Conservation (phyloP, 1,140 invertebrate species). For the Ostrea edulis region DNA sequence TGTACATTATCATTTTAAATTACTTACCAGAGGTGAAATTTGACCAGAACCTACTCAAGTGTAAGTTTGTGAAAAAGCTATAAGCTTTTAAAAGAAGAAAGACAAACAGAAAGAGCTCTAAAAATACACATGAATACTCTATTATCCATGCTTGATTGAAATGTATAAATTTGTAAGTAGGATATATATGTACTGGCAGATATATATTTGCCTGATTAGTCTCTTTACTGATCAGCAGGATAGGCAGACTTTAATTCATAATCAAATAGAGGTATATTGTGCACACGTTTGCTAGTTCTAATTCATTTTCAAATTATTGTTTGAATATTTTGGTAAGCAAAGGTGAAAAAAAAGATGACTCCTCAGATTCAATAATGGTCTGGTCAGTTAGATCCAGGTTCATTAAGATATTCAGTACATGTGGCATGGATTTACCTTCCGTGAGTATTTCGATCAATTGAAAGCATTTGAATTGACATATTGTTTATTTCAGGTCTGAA, state of each 20-base stretch:
- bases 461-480: neutral
- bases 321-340: neutral
- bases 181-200: neutral
- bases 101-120: neutral
- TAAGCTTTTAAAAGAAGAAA: conserved; percentile 11
- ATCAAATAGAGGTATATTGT: neutral
- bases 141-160: neutral
- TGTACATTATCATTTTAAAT: neutral
- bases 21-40: conserved; percentile 3
- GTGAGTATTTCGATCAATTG: too few relatives aligned
- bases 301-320: neutral
- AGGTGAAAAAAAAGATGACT: too few relatives aligned
- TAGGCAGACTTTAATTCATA: neutral
- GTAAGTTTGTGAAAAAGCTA: neutral
- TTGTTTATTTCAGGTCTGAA: neutral
- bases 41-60: neutral
- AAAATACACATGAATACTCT: neutral
- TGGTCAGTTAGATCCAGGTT: too few relatives aligned
- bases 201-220: neutral
- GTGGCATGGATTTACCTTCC: too few relatives aligned
- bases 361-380: too few relatives aligned
- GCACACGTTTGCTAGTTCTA: neutral
- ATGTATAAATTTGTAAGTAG: neutral
- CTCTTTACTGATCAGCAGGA: neutral
- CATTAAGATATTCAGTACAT: too few relatives aligned